Evolutionary conservation across 1,140 invertebrate species (phyloP), one percentile per base, ranked within the genome.

Genomic region (Batillaria attramentaria): DNA sequence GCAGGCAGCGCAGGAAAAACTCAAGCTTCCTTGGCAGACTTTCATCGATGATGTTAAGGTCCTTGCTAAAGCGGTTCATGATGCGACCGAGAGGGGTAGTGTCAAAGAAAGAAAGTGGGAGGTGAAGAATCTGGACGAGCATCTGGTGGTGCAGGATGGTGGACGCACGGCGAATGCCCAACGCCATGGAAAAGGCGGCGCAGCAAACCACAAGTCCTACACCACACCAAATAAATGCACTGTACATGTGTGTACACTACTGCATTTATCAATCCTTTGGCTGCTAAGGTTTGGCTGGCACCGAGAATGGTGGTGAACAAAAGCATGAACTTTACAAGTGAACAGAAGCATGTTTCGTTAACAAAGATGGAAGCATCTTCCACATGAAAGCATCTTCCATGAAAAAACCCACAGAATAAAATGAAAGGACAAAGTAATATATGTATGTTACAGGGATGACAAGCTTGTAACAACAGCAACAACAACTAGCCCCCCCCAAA

Each of bases 91-190:
- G 37, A 24, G 86, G 86, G 31, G 84, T 87, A 39, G 84, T 85
- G 70, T 87, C 86, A 80, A 87, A 87, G 72, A 86, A 87, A 10
- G 76, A 42, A 85, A 87, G 85, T 37, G 85, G 81, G 42, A 77
- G 77, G 33, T 75, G 80, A 16, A 87, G 57, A 41, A 84, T 79
- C 85, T 93, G 93, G 72, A 90, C 85, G 89, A 98, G 92, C 89
- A 97, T 93, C 80, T 93, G 87, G 81, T 93, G 90, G 92, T 98
- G 97, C 85, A 97, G 92, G 65, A 93, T 90, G 83, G 91, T 91
- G 82, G 95, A 94, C 46, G 96, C 85, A 60, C 57, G 74, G 0
- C 94, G 84, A 66, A 82, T 82, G 95, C 84, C 72, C 50, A 78
- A n/a, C 37, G 46, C 54, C 33, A 73, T 10, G 37, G 42, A 4